Conservation (phyloP, 2,888 invertebrate genomes). For the Plemyria rubiginata region DNA sequence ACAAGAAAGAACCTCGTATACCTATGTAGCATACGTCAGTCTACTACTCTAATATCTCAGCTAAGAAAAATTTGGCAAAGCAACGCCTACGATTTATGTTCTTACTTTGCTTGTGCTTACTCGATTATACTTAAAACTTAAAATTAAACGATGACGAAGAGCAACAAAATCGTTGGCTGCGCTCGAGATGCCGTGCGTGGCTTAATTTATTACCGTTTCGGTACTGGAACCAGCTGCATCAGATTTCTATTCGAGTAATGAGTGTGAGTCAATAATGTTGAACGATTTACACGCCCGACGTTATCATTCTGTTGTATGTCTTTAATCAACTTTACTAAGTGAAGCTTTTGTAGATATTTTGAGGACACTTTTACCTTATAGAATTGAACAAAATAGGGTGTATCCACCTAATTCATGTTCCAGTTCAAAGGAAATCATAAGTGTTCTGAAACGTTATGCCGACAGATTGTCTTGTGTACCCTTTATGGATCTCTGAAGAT, state of each 20-base stretch:
- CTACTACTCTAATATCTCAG: slow-evolving; percentile 39
- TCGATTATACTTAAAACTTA: slow-evolving; percentile 46
- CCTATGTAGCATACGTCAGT: too few relatives aligned
- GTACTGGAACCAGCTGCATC: slow-evolving; percentile 65
- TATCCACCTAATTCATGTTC: background rate
- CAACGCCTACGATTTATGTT: slow-evolving; percentile 19
- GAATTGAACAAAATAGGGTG: background rate
- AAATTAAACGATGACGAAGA: slow-evolving; percentile 51
- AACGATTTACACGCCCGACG: slow-evolving; percentile 62
- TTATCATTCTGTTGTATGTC: slow-evolving; percentile 43
- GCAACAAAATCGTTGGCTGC: slow-evolving; percentile 50
- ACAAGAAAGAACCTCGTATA: slow-evolving; percentile 20
- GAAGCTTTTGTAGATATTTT: background rate
- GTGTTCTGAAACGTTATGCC: background rate
- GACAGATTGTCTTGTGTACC: too few relatives aligned
- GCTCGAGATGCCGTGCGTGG: slow-evolving; percentile 52
- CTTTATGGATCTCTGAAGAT: slow-evolving; percentile 5
- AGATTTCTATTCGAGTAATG: slow-evolving; percentile 63
- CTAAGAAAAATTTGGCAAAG: slow-evolving; percentile 20
- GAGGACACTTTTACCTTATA: background rate
- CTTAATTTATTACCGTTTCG: slow-evolving; percentile 67
- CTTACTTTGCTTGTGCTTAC: slow-evolving; percentile 21
- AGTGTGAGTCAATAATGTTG: slow-evolving; percentile 66
- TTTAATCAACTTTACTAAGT: slow-evolving; percentile 9
- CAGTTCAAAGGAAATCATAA: background rate